Base-by-base conservation (phyloP, 92 coral and sea anemone genomes). In the Bergia puertoricense region DNA sequence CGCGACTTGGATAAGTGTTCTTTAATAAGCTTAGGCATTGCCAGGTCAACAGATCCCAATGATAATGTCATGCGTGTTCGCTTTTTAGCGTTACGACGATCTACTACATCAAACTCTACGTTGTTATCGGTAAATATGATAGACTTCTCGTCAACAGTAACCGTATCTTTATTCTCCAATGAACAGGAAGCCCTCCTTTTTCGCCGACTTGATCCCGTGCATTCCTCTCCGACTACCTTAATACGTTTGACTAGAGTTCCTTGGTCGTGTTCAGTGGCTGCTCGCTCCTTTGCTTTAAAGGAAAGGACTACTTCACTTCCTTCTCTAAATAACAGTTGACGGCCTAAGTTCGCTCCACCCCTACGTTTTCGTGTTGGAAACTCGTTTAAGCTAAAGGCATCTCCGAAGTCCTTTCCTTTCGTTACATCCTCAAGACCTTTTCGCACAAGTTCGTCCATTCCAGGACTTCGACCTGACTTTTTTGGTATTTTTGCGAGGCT, bases 11-110 rank as follows among this genome's bases (percentile, higher is more conserved):
- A 11, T 46, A 88, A 6, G n/a, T 69, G 14, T 56, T 91, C 91
- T 22, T 91, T 51, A 44, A 91, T 85, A 20, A 59, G 83, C 22
- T 79, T 79, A 36, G 90, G 87, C 37, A 86, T 86, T 14, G 92
- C 92, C 13, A 90, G 86, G 2, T 90, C 92, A 39, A 86, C 82
- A 20, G 74, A 7, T 37, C n/a, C 65, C 20, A 85, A 18, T 22
- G 36, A 3, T 18, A 86, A 67, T 46, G 46, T 79, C 54, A 86
- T n/a, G 38, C 75, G 91, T 48, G 59, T 79, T 22, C 91, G 76
- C 71, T 86, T 46, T 38, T 87, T 80, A 0, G 90, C 90, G 77
- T 90, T 62, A 2, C 90, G 92, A 30, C 90, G 90, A 43, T 90
- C 90, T n/a, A 80, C 87, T 10, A 90, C 76, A 54, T 86, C 90